Percentiles rank a stretch among this genome's conserved stretches.
Evolutionary conservation across 2,888 invertebrate genomes (phyloP).

Genomic region (Odontomyia ornata): DNA sequence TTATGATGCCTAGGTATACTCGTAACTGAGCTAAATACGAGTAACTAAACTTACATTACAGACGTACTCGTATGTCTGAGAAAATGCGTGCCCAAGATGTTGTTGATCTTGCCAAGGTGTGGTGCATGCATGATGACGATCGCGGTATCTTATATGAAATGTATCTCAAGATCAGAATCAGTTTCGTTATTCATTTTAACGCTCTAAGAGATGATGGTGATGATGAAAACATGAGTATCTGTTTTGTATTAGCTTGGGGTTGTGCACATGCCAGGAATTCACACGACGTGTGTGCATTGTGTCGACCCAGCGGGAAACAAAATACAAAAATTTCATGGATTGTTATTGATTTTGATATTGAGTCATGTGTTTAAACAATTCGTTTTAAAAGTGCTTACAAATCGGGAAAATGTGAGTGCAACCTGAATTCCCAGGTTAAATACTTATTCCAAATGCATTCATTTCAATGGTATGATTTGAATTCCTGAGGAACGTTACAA

Average conservation of each 20-base stretch:
- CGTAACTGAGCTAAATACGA: too few species aligned
- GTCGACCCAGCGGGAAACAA: slow-evolving; percentile 1
- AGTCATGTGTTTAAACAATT: background rate
- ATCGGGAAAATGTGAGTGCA: too few species aligned
- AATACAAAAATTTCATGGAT: background rate
- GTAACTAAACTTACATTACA: too few species aligned
- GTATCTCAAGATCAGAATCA: slow-evolving; percentile 35
- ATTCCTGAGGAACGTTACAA: too few species aligned
- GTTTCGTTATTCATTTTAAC: slow-evolving; percentile 28
- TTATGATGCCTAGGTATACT: too few species aligned
- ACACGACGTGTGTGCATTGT: background rate
- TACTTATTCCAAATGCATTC: too few species aligned
- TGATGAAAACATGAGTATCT: slow-evolving; percentile 18
- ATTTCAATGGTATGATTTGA: too few species aligned
- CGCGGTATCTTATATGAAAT: slow-evolving; percentile 11
- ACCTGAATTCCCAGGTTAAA: too few species aligned
- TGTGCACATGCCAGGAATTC: slow-evolving; percentile 39
- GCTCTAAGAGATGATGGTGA: background rate
- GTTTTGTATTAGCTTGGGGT: slow-evolving; percentile 17
- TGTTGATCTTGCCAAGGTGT: too few species aligned
- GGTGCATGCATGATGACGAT: background rate
- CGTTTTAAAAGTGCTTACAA: too few species aligned
- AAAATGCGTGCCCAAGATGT: too few species aligned
- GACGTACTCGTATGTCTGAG: too few species aligned
- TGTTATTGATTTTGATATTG: slow-evolving; percentile 6